These are phyloP conservation scores for Tyto alba DNA, from an alignment of 2,113 vertebrate genomes.

Conservation along the genomic window DNA sequence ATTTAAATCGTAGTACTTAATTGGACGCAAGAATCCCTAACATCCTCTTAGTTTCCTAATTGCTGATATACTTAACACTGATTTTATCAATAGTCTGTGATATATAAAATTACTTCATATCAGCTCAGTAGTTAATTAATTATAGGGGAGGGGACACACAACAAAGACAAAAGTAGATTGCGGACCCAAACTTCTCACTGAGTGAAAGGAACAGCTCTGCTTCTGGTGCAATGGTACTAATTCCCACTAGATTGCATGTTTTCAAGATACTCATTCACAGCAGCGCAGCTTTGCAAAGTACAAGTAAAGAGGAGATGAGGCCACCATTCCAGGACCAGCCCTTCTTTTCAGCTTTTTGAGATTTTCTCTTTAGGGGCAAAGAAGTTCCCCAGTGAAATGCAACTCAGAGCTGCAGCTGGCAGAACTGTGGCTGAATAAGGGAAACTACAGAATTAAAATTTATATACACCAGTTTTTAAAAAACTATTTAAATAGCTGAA, in stretches of 20 bases:
- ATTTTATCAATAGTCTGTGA: conserved; percentile 46
- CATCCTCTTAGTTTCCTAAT: conserved; percentile 14
- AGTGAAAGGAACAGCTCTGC: background rate
- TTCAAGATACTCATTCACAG: background rate
- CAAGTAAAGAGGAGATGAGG: background rate
- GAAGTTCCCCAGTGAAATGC: background rate
- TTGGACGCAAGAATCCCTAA: background rate
- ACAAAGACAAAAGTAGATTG: background rate
- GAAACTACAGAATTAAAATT: background rate
- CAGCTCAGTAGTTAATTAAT: conserved; percentile 49
- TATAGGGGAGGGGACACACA: background rate
- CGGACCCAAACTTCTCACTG: background rate
- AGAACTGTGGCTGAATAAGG: background rate
- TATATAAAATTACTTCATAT: conserved; percentile 41
- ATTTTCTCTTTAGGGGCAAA: background rate
- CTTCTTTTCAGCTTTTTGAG: background rate
- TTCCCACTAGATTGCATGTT: background rate
- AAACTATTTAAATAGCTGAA: background rate
- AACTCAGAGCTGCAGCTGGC: background rate
- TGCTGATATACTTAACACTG: conserved; percentile 23
- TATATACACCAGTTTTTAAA: background rate
- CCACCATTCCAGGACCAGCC: accelerated
- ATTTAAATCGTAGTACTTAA: conserved; percentile 33
- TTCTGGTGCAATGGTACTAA: background rate
- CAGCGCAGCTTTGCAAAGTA: background rate